Evolutionary conservation across 2,888 invertebrate genomes (phyloP), one percentile per base, ranked within the genome.

Genomic region (Drosophila rubida): DNA sequence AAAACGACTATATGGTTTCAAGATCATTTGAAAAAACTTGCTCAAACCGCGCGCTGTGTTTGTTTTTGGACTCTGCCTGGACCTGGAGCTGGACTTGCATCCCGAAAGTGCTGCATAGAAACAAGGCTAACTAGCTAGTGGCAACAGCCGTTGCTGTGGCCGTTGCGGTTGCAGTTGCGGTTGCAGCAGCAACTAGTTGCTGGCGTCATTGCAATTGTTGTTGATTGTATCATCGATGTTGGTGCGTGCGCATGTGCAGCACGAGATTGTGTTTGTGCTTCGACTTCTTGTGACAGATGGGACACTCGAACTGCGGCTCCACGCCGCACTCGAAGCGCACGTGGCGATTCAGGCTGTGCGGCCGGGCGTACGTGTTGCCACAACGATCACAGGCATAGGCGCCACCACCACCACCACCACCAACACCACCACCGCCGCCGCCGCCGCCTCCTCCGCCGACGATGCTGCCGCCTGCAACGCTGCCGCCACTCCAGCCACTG

Each of bases 241-340:
- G 92, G 83, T 92, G 92, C 63, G 92, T 92, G 81, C 92, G 92
- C 92, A 92, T 92, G 75, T 92, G 92, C 85, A 92, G 83, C 77
- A 92, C 92, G 78, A 92, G 90, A 87, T 92, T 92, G 78, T 92
- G 92, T 91, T 92, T 92, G 85, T 92, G 92, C 87, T 92, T 92
- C 45, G 92, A 94, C 83, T 93, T 93, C 90, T 94, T 94, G 84
- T 94, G 93, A 89, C 94, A 94, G 79, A 94, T 92, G 35, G 93
- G 93, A 73, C 94, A 94, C 71, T 94, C 93, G 88, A 94, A 94
- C 80, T 93, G 93, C 1, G 94, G 94, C 76, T 94, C 94, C 59
- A 93, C 92, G 54, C 94, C 94, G 77, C 94, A 94, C 80, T 94
- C 94, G 87, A 94, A 94, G 62, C 93, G 92, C 59, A 94, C 92